Percentiles rank a stretch among this genome's conserved stretches.
Conservation (phyloP, 2,113 vertebrate genomes). For the Xenus cinereus region DNA sequence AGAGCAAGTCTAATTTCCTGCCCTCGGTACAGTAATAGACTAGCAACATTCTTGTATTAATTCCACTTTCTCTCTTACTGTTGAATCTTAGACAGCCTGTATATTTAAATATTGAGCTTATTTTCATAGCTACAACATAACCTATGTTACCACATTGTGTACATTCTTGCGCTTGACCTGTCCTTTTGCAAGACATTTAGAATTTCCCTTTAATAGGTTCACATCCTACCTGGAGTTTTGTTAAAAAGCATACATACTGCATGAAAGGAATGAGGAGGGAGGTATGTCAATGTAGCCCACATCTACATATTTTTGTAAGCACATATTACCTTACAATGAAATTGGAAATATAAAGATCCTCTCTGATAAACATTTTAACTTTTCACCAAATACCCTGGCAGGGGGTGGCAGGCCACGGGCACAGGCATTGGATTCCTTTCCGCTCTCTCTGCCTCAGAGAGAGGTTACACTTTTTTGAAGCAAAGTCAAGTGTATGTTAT, state of each 20-base stretch:
- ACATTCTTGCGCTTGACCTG: not conserved
- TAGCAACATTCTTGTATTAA: not conserved
- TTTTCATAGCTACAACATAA: not conserved
- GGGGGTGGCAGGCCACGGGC: not conserved
- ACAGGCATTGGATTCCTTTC: fast-evolving
- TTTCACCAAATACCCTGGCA: not conserved
- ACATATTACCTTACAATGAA: not conserved
- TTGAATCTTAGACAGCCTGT: not conserved
- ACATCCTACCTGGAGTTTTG: not conserved
- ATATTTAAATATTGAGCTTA: not conserved
- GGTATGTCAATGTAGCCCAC: not conserved
- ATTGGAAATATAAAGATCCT: not conserved
- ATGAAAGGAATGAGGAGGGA: not conserved
- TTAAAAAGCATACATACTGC: not conserved
- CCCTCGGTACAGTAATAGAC: not conserved
- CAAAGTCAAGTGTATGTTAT: not conserved
- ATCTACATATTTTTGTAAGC: not conserved
- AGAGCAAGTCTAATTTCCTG: not conserved
- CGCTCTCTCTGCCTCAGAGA: not conserved
- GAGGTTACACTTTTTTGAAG: not conserved
- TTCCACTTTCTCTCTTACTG: not conserved
- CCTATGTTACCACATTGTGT: not conserved
- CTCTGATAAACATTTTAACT: not conserved
- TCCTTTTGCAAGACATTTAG: not conserved
- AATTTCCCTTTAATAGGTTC: not conserved